Conservation (phyloP, 2,888 invertebrate species). For the Elgonia sp. region DNA sequence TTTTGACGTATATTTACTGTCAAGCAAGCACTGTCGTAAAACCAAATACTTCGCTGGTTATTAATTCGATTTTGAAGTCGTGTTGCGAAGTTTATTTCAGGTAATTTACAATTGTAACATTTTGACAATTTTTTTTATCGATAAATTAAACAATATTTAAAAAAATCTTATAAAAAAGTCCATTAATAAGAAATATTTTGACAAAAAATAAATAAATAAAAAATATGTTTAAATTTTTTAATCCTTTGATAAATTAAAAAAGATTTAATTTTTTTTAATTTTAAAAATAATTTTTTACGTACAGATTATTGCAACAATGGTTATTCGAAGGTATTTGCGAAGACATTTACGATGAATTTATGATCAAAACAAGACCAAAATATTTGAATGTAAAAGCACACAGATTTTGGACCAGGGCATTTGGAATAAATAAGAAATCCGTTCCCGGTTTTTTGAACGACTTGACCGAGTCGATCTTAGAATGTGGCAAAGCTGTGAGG, state of each 20-base stretch:
- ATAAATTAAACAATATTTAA: too few relatives aligned
- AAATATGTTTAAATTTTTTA: too few relatives aligned
- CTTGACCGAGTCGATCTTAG: conserved; percentile 90
- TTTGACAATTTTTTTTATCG: too few relatives aligned
- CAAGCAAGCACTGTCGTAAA: conserved; percentile 89
- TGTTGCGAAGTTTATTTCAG: conserved; percentile 89
- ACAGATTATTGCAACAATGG: conserved; percentile 93
- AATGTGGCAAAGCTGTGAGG: conserved; percentile 92
- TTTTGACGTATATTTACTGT: conserved; percentile 90
- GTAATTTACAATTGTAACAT: too few relatives aligned
- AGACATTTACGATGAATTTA: conserved; percentile 94
- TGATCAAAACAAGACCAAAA: conserved; percentile 91
- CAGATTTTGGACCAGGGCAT: conserved; percentile 91
- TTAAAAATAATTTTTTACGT: too few relatives aligned
- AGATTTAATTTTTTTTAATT: conserved; percentile 9
- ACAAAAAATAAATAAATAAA: too few relatives aligned
- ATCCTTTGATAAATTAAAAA: too few relatives aligned
- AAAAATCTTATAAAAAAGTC: too few relatives aligned
- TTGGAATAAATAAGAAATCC: conserved; percentile 87
- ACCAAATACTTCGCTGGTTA: conserved; percentile 88
- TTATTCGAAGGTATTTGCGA: conserved; percentile 94
- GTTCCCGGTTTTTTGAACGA: conserved; percentile 91
- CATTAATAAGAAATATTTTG: too few relatives aligned
- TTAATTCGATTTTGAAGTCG: conserved; percentile 88
- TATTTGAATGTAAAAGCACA: conserved; percentile 90